phyloP scores from a whole-genome alignment of 2,797 vertebrate genomes.

The Margarornis squamiger region DNA sequence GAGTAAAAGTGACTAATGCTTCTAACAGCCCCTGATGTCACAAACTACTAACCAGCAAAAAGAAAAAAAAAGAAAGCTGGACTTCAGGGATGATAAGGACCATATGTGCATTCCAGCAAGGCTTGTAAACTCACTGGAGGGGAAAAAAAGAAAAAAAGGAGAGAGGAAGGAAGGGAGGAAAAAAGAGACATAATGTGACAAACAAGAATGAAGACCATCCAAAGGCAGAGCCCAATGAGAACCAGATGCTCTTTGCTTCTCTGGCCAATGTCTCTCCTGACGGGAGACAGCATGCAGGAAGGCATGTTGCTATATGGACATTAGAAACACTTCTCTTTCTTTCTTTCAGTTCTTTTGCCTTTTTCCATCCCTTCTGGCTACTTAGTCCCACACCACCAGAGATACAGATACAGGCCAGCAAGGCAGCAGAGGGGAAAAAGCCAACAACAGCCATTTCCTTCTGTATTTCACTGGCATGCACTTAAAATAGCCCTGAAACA shows the following conservation, averaged over 20 bases:
- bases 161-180: not conserved
- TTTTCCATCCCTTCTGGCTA: not conserved
- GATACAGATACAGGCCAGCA: not conserved
- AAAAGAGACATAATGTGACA: conserved; percentile 28
- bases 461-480: not conserved
- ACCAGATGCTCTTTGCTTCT: conserved; percentile 57
- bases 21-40: conserved; percentile 45
- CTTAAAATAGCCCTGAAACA: conserved; percentile 31
- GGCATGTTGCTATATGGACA: rapidly evolving
- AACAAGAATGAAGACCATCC: conserved; percentile 53
- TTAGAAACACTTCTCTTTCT: not conserved
- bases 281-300: not conserved
- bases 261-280: not conserved
- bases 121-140: conserved; percentile 32
- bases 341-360: not conserved
- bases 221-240: conserved; percentile 46
- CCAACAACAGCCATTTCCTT: conserved; percentile 14
- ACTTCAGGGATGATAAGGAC: conserved; percentile 63
- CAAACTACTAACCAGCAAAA: conserved; percentile 62
- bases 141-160: not conserved
- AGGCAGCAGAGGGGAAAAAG: not conserved
- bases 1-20: conserved; percentile 55
- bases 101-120: conserved; percentile 75
- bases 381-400: not conserved
- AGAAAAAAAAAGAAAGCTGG: not conserved